Conservation (phyloP, 2,113 vertebrate genomes). For the Erinaceus europaeus region DNA sequence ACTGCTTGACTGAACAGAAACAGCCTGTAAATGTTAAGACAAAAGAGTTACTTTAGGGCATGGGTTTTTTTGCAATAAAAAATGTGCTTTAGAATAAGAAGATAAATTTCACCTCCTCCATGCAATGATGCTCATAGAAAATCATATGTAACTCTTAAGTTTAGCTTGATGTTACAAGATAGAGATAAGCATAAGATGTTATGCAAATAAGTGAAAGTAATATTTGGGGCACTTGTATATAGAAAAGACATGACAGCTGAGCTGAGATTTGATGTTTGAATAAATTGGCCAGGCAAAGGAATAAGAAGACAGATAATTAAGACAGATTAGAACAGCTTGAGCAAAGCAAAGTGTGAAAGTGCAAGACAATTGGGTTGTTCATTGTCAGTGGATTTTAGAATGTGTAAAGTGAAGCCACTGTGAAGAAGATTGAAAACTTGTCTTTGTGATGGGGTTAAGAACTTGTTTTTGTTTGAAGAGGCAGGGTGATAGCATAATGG, state of each 20-base stretch:
- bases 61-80: neutral
- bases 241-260: neutral
- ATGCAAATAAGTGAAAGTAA: neutral
- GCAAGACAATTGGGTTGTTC: neutral
- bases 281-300: neutral
- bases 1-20: neutral
- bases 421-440: neutral
- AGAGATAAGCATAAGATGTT: neutral
- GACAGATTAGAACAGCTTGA: neutral
- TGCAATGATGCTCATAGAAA: neutral
- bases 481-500: no score
- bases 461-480: no score
- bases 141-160: neutral
- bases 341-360: neutral
- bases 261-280: neutral
- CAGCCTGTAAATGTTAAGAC: neutral
- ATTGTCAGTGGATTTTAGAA: constrained; percentile 8
- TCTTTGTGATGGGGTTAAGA: neutral
- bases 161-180: neutral
- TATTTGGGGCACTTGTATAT: neutral
- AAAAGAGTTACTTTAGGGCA: neutral
- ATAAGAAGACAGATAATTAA: neutral
- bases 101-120: neutral
- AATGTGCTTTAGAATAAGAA: neutral
- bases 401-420: neutral